Conservation (phyloP, 2,888 invertebrate genomes). For the Morpho deidamia region DNA sequence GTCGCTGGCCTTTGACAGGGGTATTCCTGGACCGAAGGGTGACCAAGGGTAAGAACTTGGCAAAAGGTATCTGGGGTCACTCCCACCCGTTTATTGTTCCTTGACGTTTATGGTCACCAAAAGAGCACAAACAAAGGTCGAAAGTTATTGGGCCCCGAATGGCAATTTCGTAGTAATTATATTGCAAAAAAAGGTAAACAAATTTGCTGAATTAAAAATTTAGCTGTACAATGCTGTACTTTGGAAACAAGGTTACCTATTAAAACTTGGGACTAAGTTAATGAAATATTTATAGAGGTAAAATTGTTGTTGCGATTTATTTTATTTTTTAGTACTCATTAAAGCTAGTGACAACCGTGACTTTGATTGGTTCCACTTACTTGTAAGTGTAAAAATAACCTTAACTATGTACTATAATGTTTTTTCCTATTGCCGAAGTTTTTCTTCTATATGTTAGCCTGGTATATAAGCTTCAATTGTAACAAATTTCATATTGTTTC, state of each 20-base stretch:
- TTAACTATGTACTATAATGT: too few relatives aligned
- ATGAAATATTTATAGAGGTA: constrained; percentile 16
- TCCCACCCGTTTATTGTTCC: constrained; percentile 69
- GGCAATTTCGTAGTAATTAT: constrained; percentile 61
- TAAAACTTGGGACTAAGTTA: not conserved
- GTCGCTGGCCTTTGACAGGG: constrained; percentile 71
- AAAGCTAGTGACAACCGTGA: too few relatives aligned
- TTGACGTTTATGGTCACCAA: constrained; percentile 73
- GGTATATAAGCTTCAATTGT: too few relatives aligned
- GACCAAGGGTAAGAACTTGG: constrained; percentile 60
- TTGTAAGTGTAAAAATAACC: too few relatives aligned
- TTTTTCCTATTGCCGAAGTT: too few relatives aligned
- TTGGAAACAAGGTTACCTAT: too few relatives aligned
- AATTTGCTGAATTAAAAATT: constrained; percentile 1
- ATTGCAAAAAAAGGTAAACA: constrained; percentile 28
- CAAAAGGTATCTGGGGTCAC: constrained; percentile 63
- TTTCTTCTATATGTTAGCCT: too few relatives aligned
- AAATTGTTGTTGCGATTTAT: not conserved
- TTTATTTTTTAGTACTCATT: not conserved
- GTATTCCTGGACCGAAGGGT: constrained; percentile 67
- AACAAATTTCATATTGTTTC: too few relatives aligned
- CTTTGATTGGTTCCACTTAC: too few relatives aligned
- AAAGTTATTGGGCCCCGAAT: constrained; percentile 41
- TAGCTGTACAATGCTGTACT: not conserved
- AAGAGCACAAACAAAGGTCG: constrained; percentile 65